Base-by-base conservation (phyloP, 2,113 vertebrate species). In the Condylura cristata region DNA sequence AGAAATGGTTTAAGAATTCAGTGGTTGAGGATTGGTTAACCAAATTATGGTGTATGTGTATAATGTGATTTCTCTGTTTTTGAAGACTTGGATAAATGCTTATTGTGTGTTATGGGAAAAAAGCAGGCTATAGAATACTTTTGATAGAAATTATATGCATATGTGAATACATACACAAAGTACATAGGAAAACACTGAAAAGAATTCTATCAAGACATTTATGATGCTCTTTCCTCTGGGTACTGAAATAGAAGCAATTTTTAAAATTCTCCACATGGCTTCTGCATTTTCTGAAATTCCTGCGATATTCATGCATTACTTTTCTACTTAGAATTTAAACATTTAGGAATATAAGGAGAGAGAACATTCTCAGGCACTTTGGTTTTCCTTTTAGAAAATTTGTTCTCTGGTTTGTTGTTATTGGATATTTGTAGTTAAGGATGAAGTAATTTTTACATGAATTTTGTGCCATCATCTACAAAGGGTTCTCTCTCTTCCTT, bases 261-360 rank as follows among this genome's bases (percentile, higher is more conserved):
- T 83, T 44, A 94, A 61, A 17, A 68, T 90, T 79, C 63, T 81
- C 81, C 39, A 68, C 74, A 75, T 41, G 53, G n/a, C 9, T 79
- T 87, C 66, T 37, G 30, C 4, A 34, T 26, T 84, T 96, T 70
- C 34, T 75, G 87, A 92, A 80, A 44, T 92, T 72, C 72, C 18
- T 28, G n/a, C 2, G 41, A 53, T 84, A 76, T 51, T 65, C 13
- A 78, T 5, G 1, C 46, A n/a, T 78, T 80, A 26, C 3, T 82
- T 8, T 82, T 82, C 66, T 37, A 58, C 56, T 80, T 90, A 75
- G 10, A 88, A 71, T 48, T 93, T 72, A 14, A 7, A 90, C 88
- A 74, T 66, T 26, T 89, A 16, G 56, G 6, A 60, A 51, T 58
- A 80, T 58, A 75, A 71, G 5, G 22, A 82, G 17, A 72, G 11